These are phyloP conservation scores for Hydriomena furcata DNA, from an alignment of 2,888 invertebrate species.

Conservation along the genomic window DNA sequence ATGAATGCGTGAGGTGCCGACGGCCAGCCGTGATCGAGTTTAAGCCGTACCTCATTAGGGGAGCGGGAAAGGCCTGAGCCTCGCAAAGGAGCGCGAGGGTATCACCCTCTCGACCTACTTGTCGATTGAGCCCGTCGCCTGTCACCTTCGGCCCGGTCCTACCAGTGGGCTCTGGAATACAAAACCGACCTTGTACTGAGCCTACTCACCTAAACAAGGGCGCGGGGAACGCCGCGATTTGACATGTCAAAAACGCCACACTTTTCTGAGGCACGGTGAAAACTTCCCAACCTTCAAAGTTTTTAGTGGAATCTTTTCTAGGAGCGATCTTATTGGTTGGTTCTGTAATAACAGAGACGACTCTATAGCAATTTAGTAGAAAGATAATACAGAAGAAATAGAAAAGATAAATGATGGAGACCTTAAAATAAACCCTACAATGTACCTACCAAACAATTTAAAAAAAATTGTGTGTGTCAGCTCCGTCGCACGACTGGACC, in stretches of 20 bases:
- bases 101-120: slow-evolving; percentile 67
- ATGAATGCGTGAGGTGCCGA: slow-evolving; percentile 77
- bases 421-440: background rate
- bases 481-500: too few relatives aligned
- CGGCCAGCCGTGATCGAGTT: slow-evolving; percentile 59
- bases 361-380: slow-evolving; percentile 37
- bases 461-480: too few relatives aligned
- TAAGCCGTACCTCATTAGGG: slow-evolving; percentile 88
- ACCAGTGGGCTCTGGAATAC: slow-evolving; percentile 86
- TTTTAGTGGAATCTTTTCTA: slow-evolving; percentile 73
- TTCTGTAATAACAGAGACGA: slow-evolving; percentile 82
- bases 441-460: background rate
- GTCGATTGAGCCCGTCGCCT: slow-evolving; percentile 84
- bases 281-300: slow-evolving; percentile 86
- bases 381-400: background rate
- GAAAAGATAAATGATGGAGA: background rate
- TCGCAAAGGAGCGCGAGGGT: slow-evolving; percentile 89
- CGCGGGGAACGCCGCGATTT: slow-evolving; percentile 87
- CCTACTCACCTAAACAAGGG: slow-evolving; percentile 88
- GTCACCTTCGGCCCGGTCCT: slow-evolving; percentile 87
- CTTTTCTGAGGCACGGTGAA: slow-evolving; percentile 75
- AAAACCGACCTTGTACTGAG: slow-evolving; percentile 57
- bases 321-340: slow-evolving; percentile 87
- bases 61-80: slow-evolving; percentile 91
- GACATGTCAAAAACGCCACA: slow-evolving; percentile 86